phyloP scores from a whole-genome alignment of 2,888 invertebrate genomes.

The Drosophila aldrichi region DNA sequence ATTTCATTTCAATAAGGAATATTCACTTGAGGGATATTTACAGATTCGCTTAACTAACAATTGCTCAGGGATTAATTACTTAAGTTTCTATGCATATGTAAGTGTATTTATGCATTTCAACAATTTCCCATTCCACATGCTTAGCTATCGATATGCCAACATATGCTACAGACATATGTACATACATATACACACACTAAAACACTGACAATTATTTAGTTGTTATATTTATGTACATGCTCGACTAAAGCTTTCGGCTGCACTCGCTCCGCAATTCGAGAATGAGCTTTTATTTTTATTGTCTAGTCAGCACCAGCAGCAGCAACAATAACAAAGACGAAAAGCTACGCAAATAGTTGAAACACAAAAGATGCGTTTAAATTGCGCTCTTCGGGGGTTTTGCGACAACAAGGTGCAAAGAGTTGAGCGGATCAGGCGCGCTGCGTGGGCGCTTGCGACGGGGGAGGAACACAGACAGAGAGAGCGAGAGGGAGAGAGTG shows the following conservation, averaged over 20 bases:
- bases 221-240: conserved; percentile 11
- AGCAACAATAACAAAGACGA: conserved; percentile 15
- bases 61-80: neutral
- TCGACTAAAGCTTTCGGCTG: conserved; percentile 45
- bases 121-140: neutral
- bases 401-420: conserved; percentile 46
- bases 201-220: neutral
- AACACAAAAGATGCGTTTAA: conserved; percentile 59
- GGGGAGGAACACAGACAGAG: neutral
- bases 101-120: neutral
- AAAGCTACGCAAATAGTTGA: conserved; percentile 47
- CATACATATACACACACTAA: neutral
- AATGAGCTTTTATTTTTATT: conserved; percentile 42
- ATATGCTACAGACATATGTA: neutral
- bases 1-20: neutral
- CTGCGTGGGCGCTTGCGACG: conserved; percentile 14
- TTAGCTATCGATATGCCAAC: neutral
- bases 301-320: conserved; percentile 23
- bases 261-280: conserved; percentile 30
- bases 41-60: neutral
- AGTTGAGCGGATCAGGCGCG: conserved; percentile 31
- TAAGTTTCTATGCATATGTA: neutral
- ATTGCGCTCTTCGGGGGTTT: conserved; percentile 36
- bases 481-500: neutral
- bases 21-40: neutral